Base-by-base conservation (phyloP, 2,797 vertebrate genomes). In the Acanthurus tractus region DNA sequence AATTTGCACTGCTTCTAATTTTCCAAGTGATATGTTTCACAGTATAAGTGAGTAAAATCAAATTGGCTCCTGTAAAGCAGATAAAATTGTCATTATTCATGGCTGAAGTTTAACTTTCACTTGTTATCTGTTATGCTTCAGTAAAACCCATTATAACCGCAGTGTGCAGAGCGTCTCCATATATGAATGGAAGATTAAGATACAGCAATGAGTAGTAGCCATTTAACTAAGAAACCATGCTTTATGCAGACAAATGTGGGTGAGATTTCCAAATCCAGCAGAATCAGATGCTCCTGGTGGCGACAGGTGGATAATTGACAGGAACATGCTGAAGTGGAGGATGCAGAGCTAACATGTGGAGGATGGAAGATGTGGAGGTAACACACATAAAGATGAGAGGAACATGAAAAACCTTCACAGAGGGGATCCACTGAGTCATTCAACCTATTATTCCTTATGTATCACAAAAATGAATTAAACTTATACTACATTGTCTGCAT, bases 301-400 rank as follows among this genome's bases (percentile, higher is more conserved):
- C 54, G 69, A 56, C 62, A 77, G 77, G 63, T 78, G 72, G 54
- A 68, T 80, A 81, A 72, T 73, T 82, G 58, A 67, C 18, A 8
- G 56, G 42, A 53, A 64, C 25, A 25, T 52, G 77, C 55, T 79
- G 48, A 82, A 79, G 67, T 70, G 70, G 46, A 63, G 50, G 65
- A 88, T 76, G 67, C 38, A 70, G 36, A 55, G 54, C 20, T 58
- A 69, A 74, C 20, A 10, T 34, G 29, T 34, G 29, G 29, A 34
- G 29, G 6, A 44, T 64, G 49, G 49, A 70, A 18, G 70, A 58
- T 34, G 7, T 42, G 63, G 52, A 77, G 46, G 66, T 63, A 52
- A 12, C 45, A 54, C 22, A 79, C 18, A 42, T 36, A 77, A 44
- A 70, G 49, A 75, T 22, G 36, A 61, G 49, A 74, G 23, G 20